These are phyloP conservation scores for Chiloscyllium punctatum DNA, from an alignment of 2,797 vertebrate species.

Conservation along the genomic window DNA sequence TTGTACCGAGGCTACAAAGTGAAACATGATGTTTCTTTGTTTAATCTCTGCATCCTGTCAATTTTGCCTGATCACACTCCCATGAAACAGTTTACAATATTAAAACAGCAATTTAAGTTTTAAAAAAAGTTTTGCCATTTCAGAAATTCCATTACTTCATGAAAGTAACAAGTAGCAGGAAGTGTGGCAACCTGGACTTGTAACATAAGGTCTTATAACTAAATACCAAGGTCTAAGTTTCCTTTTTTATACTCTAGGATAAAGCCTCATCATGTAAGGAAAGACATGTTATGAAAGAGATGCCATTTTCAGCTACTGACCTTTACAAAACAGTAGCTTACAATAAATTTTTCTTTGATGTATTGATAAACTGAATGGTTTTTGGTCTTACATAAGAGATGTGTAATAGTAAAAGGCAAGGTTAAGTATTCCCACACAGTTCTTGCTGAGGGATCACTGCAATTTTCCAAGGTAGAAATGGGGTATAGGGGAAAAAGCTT, in stretches of 20 bases:
- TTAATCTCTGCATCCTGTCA: slow-evolving; percentile 15
- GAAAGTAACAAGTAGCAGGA: neutral
- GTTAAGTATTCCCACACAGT: no score
- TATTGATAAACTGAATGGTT: neutral
- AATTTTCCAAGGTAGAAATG: no score
- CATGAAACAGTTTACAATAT: neutral
- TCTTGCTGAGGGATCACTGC: no score
- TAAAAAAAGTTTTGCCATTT: neutral
- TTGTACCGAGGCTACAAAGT: neutral
- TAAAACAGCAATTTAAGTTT: neutral
- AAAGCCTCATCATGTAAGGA: neutral
- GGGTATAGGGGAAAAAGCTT: no score
- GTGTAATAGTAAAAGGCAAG: neutral
- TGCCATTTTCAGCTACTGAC: neutral
- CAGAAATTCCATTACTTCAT: neutral
- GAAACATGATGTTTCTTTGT: neutral
- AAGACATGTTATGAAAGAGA: neutral
- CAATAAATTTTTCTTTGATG: no score
- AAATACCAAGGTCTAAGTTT: neutral
- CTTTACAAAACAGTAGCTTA: neutral
- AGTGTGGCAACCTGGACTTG: neutral
- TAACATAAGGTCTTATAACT: neutral
- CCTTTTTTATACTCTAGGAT: neutral
- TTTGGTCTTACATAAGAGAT: neutral
- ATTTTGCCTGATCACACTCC: neutral